phyloP scores from a whole-genome alignment of 2,888 invertebrate species.

The Caenorhabditis plicata region DNA sequence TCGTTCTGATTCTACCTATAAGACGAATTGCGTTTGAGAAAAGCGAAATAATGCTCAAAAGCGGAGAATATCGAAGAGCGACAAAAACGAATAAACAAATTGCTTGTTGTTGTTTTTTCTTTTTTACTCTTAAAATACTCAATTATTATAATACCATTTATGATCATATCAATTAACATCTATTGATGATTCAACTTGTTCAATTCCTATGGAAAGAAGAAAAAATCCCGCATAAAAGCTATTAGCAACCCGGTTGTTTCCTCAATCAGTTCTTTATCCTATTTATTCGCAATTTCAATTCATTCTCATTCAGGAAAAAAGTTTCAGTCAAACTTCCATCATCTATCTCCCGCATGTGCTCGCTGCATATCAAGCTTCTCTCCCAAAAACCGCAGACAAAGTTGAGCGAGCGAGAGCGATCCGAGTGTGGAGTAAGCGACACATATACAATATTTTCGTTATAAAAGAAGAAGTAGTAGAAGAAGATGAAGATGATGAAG shows the following conservation, averaged over 20 bases:
- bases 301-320: no score
- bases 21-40: not conserved
- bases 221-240: not conserved
- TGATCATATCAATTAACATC: not conserved
- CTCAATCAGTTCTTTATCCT: not conserved
- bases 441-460: slow-evolving; percentile 2
- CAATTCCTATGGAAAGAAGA: slow-evolving; percentile 1
- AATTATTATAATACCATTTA: not conserved
- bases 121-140: not conserved
- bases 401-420: not conserved
- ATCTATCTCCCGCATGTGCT: no score
- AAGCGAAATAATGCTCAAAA: not conserved
- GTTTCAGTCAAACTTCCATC: no score
- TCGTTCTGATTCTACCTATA: not conserved
- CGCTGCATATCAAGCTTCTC: no score
- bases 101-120: not conserved
- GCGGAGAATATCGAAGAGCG: not conserved
- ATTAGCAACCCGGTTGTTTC: not conserved
- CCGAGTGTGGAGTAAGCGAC: not conserved
- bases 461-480: slow-evolving; percentile 1
- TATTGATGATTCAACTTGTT: not conserved
- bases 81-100: not conserved
- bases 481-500: slow-evolving; percentile 5
- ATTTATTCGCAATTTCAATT: not conserved
- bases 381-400: no score